Evolutionary conservation across 2,888 invertebrate species (phyloP), one percentile per base, ranked within the genome.

Genomic region (Agrotis puta): DNA sequence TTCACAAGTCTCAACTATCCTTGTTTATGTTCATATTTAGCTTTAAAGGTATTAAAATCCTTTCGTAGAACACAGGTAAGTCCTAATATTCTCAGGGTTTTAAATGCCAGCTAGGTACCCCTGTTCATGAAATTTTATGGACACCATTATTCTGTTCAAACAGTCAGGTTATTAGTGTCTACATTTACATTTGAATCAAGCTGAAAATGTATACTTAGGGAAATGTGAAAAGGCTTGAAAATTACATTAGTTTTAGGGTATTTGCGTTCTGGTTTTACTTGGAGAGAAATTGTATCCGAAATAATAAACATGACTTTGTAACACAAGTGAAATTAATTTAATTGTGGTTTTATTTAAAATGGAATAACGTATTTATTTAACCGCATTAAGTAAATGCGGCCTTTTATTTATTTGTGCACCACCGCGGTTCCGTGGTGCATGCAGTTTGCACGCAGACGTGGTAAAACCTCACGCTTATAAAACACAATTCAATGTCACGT

Each of bases 401-500:
- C 4, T 74, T 59, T 50, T 48, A 48, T 59, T 67, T 43, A 48
- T 73, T 67, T 53, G 9, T 11, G 39, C 11, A 54, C 20, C 22
- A 39, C 18, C 20, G 20, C 20, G 9, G 24, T 69, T 51, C 18
- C 50, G 20, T 24, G 18, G 20, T 45, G 18, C 13, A 61, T 50
- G 16, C 27, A 24, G 20, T 66, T 68, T 75, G 43, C 59, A 56
- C 18, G 54, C 45, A 33, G 18, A 9, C 39, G 9, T 39, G 9
- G 33, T 50, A 47, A 50, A 45, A 50, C 50, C 20, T 45, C 20
- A 33, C 43, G 50, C 14, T 24, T 45, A 22, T 18, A 61, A 24
- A 18, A 20, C 22, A 68, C 24, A 47, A 76, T 22, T 69, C 50
- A 76, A 69, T 24, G 61, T 76, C 50, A 76, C 7, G 50, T 47